phyloP scores from a whole-genome alignment of 2,888 invertebrate species.

The Macrosiphum euphorbiae region DNA sequence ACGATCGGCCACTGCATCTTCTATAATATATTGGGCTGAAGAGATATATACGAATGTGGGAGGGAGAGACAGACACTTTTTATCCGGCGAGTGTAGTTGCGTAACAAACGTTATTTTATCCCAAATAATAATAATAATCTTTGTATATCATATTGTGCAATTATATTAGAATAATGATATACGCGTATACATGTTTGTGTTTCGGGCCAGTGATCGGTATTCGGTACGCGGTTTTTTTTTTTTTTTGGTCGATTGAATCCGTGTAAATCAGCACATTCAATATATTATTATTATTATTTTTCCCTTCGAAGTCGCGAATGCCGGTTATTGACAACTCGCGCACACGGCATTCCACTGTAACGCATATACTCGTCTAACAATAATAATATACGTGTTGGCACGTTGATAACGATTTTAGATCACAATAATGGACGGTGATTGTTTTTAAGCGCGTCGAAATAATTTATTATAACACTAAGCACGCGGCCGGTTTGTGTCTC shows the following conservation, averaged over 20 bases:
- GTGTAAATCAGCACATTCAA: neutral
- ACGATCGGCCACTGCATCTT: conserved; percentile 24
- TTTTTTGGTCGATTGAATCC: neutral
- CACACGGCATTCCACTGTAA: too few species aligned
- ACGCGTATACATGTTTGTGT: neutral
- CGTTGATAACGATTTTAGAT: conserved; percentile 5
- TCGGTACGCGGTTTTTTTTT: neutral
- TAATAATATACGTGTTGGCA: neutral
- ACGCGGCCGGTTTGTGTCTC: neutral
- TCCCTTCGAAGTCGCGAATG: neutral
- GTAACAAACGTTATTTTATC: neutral
- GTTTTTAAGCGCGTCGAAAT: neutral
- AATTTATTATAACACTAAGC: neutral
- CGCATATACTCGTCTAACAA: neutral
- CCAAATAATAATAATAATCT: neutral
- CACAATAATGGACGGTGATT: neutral
- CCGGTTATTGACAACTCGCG: neutral
- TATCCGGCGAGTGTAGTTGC: conserved; percentile 4
- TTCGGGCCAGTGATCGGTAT: neutral
- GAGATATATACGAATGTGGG: neutral
- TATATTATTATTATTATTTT: neutral
- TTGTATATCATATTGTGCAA: neutral
- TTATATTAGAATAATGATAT: neutral
- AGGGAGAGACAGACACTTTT: conserved; percentile 12
- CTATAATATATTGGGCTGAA: too few species aligned